These are phyloP conservation scores for Dendrocopos noguchii DNA, from an alignment of 2,113 vertebrate species.

Conservation along the genomic window DNA sequence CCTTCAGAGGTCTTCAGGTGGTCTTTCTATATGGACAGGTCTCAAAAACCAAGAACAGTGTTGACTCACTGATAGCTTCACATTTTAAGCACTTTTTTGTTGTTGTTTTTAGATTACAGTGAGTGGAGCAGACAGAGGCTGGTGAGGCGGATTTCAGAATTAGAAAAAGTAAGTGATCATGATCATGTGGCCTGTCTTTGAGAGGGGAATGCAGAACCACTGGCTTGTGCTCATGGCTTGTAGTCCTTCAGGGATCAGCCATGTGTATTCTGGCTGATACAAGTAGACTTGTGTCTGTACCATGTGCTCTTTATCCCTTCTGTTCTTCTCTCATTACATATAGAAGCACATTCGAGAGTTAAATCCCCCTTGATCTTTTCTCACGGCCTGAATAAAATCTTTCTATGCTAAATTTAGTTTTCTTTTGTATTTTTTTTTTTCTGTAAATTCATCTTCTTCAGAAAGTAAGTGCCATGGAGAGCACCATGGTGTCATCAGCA, in stretches of 20 bases:
- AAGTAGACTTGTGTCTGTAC: neutral
- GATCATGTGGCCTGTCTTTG: neutral
- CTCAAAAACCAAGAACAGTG: neutral
- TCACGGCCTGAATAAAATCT: neutral
- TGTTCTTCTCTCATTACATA: neutral
- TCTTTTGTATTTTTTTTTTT: neutral
- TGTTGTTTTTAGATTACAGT: conserved; percentile 75
- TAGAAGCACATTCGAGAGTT: neutral
- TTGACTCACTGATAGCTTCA: neutral
- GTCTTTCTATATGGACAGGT: neutral
- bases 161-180: conserved; percentile 85
- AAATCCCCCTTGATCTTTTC: neutral
- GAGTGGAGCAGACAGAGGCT: conserved; percentile 91
- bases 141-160: conserved; percentile 80
- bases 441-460: conserved; percentile 6
- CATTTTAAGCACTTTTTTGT: neutral
- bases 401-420: neutral
- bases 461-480: conserved; percentile 64
- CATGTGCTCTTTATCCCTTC: neutral
- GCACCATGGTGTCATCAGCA: neutral
- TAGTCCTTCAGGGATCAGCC: neutral
- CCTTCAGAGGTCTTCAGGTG: neutral
- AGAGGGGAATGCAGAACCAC: neutral
- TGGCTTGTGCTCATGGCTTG: neutral
- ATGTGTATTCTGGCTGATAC: neutral